Conservation (phyloP, 1,140 invertebrate genomes). For the Ridgeia piscesae region DNA sequence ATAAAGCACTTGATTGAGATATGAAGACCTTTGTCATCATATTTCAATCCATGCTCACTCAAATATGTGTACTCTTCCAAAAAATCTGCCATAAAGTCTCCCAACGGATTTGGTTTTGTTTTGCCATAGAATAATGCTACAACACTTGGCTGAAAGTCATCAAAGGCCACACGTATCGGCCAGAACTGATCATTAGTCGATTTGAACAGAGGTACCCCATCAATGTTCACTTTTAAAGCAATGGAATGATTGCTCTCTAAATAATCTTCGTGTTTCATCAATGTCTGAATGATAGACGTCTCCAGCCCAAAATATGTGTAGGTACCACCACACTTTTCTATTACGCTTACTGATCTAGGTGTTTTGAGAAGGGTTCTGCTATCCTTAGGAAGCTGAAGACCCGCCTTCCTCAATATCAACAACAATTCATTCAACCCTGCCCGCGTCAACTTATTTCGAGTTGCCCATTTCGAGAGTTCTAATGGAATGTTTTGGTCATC, state of each 20-base stretch:
- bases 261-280: not conserved
- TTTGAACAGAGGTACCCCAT: conserved; percentile 55
- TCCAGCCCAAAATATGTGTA: conserved; percentile 10
- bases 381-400: too few species aligned
- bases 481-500: too few species aligned
- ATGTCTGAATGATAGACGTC: not conserved
- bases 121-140: conserved; percentile 17
- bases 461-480: too few species aligned
- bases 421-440: too few species aligned
- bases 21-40: not conserved
- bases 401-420: too few species aligned
- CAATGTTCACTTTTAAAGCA: conserved; percentile 14
- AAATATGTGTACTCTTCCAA: not conserved
- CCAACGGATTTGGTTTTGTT: conserved; percentile 10
- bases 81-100: conserved; percentile 7
- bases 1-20: conserved; percentile 16
- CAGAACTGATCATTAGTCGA: conserved; percentile 56
- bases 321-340: not conserved
- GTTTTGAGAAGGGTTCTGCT: too few species aligned
- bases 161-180: conserved; percentile 8
- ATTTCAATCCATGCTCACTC: not conserved
- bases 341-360: too few species aligned
- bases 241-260: not conserved
- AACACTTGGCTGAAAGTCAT: conserved; percentile 17
- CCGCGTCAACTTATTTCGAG: too few species aligned